Evolutionary conservation across 2,797 vertebrate species (phyloP), one percentile per base, ranked within the genome.

Genomic region (Remorina albescens): DNA sequence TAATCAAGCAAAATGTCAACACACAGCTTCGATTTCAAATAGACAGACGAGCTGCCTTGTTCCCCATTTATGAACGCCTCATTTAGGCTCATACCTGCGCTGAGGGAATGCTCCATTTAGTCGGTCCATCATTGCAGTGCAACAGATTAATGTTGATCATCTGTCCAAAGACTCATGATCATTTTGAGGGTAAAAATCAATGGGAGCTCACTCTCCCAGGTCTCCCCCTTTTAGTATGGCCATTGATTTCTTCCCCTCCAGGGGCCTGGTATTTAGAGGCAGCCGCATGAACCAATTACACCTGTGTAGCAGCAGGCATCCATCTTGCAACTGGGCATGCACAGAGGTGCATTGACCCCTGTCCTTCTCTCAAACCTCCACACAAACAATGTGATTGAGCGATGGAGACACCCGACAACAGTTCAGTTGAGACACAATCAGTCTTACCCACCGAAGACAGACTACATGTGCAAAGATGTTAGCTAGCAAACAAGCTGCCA

Each of bases 221-320:
- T 70, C 58, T 50, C 59, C 53, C 54, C 49, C 21, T 53, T 57
- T 82, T 74, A 80, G 81, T 67, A 83, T n/a, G n/a, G n/a, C n/a
- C n/a, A n/a, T n/a, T n/a, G n/a, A n/a, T n/a, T n/a, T n/a, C n/a
- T n/a, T n/a, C n/a, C n/a, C n/a, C n/a, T n/a, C n/a, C n/a, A n/a
- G n/a, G n/a, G n/a, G n/a, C n/a, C n/a, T n/a, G n/a, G n/a, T n/a
- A n/a, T n/a, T n/a, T n/a, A 71, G 82, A 63, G 64, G 65, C 70
- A 82, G 78, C 81, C 80, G 82, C 66, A 76, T 81, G 85, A 84
- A 90, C 84, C 85, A 88, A 90, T 89, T 90, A 86, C 82, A 88
- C 81, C 81, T 84, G 81, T 67, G 58, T n/a, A 67, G 66, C 72
- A 77, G 75, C 42, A 4, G 34, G 69, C 68, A 90, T 87, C 80